Base-by-base conservation (phyloP, 2,797 vertebrate genomes). In the Glossophaga mutica region DNA sequence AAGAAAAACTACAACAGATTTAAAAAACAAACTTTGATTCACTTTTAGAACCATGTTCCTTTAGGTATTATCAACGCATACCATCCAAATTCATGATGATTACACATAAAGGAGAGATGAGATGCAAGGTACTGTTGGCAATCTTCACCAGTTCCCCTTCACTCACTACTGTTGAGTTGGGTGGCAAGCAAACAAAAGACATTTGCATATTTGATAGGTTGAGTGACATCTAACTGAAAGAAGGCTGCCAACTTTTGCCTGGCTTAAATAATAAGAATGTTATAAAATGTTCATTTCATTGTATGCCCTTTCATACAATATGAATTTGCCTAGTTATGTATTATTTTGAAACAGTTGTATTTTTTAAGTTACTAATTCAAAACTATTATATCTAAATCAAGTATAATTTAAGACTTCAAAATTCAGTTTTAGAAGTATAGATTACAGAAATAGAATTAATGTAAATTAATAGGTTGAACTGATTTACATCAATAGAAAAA, bases 161-260 rank as follows among this genome's bases (percentile, higher is more conserved):
- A 59, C 59, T 92, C 29, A 76, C 74, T 71, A 59, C 46, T 55
- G 57, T 62, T 90, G 52, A 90, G 65, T 37, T 79, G 42, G 42
- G 24, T 57, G 21, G 71, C 71, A 87, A 14, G 44, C 32, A 74
- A 93, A 96, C 90, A 97, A 96, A 90, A 95, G 59, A 73, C 44
- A 94, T 90, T 57, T 96, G 73, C 95, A 96, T 88, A 94, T 39
- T 92, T 16, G 4, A 81, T 29, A 94, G n/a, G 11, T 0, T 84
- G 34, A 93, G 15, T 87, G 79, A 84, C 87, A 94, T 44, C 46
- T 91, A 87, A 96, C 24, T 90, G 59, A 97, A 97, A 96, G 94
- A 92, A 97, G 85, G 44, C 84, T 93, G 67, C 81, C 90, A 96
- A 76, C 42, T 46, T 96, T 57, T 95, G 52, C 93, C 42, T 81